Percentiles rank a stretch among this genome's conserved stretches.
Evolutionary conservation across 1,140 invertebrate species (phyloP).

Genomic region (Cylas formicarius): DNA sequence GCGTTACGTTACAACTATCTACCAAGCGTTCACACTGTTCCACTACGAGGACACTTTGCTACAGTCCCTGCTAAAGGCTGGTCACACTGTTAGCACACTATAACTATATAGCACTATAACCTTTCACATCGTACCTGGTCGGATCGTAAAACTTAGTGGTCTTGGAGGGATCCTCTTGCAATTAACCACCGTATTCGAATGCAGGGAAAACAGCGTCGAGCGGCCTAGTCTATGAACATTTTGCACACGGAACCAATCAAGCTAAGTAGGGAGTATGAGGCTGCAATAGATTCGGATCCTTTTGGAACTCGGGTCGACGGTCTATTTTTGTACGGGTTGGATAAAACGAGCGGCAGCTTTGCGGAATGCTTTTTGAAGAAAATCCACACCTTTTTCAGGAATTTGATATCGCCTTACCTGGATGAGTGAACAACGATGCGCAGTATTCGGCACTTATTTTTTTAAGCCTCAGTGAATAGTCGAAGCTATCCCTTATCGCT

Average conservation of each 20-base stretch:
- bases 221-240: slow-evolving; percentile 40
- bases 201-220: slow-evolving; percentile 20
- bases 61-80: no score
- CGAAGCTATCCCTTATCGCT: no score
- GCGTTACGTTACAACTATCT: slow-evolving; percentile 3
- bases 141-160: slow-evolving; percentile 37
- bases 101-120: not conserved
- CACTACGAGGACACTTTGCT: no score
- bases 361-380: slow-evolving; percentile 34
- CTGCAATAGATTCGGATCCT: slow-evolving; percentile 16
- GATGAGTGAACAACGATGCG: not conserved
- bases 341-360: slow-evolving; percentile 27
- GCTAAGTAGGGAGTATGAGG: slow-evolving; percentile 29
- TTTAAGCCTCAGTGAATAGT: no score
- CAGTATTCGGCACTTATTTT: not conserved
- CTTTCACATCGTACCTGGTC: slow-evolving; percentile 35
- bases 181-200: slow-evolving; percentile 44
- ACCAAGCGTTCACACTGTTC: not conserved
- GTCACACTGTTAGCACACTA: slow-evolving; percentile 11
- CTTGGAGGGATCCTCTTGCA: slow-evolving; percentile 38
- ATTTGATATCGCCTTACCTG: slow-evolving; percentile 34
- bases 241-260: slow-evolving; percentile 41
- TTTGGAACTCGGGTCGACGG: slow-evolving; percentile 33
- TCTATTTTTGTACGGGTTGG: slow-evolving; percentile 38
- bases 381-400: slow-evolving; percentile 38